Evolutionary conservation across 2,113 vertebrate genomes (phyloP).

Genomic region (Oryctolagus cuniculus): mOryCun1.1 NC_091436.1:24240001-24240500

Average conservation of each 20-base stretch:
- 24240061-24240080: neutral
- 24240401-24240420: neutral
- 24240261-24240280: neutral
- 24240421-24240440: neutral
- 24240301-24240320: neutral
- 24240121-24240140: neutral
- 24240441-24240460: neutral
- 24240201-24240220: neutral
- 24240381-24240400: neutral
- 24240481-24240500: neutral
- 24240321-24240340: neutral
- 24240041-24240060: neutral
- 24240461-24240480: neutral
- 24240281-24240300: neutral
- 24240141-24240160: neutral
- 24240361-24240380: neutral
- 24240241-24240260: neutral
- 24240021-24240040: neutral
- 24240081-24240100: neutral
- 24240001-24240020: neutral
- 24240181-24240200: neutral
- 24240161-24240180: neutral
- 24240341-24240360: neutral
- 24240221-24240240: neutral
- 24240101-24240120: neutral